Evolutionary conservation across 2,797 vertebrate species (phyloP).

Genomic region (Tarsius wallacei): DNA sequence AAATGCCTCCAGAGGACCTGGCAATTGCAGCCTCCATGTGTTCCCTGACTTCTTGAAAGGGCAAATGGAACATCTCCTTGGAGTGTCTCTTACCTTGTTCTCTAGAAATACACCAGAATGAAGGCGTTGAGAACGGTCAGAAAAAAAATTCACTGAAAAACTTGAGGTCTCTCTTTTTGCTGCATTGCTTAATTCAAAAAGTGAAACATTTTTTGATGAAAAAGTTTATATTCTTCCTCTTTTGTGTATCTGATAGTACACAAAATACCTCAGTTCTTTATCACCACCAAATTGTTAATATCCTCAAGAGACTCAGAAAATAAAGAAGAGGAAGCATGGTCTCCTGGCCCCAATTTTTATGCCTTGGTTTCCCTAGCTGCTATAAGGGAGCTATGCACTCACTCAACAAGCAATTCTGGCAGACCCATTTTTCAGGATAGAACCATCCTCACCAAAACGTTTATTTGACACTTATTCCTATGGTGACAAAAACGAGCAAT

Average conservation of each 20-base stretch:
- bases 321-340: neutral
- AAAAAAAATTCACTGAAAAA: neutral
- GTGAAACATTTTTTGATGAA: neutral
- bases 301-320: neutral
- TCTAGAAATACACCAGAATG: constrained; percentile 17
- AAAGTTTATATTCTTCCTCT: neutral
- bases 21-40: neutral
- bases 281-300: neutral
- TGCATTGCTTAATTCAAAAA: neutral
- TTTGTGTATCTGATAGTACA: neutral
- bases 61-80: neutral
- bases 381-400: neutral
- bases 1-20: neutral
- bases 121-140: neutral
- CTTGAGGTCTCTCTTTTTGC: neutral
- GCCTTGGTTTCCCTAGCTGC: neutral
- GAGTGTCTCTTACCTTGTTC: constrained; percentile 35
- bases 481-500: neutral
- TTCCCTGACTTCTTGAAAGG: neutral
- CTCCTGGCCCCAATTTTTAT: neutral
- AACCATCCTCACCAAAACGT: neutral
- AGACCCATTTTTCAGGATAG: constrained; percentile 21
- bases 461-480: neutral
- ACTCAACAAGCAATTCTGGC: neutral
- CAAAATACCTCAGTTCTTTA: neutral